Conservation (phyloP, 2,888 invertebrate species). For the Acleris laterana region DNA sequence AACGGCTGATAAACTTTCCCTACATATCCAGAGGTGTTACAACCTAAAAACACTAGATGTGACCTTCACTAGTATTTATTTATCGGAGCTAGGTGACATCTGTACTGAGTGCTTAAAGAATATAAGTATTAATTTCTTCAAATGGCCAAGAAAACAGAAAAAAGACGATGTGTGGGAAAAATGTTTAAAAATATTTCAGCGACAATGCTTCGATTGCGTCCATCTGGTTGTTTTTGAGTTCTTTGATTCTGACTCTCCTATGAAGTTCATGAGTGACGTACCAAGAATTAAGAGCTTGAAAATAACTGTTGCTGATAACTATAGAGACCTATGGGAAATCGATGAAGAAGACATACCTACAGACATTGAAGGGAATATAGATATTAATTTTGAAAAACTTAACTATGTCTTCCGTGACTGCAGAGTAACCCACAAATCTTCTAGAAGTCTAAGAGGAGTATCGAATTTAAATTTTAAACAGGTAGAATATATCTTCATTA, state of each 20-base stretch:
- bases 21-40: conserved; percentile 43
- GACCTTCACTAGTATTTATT: conserved; percentile 54
- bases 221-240: conserved; percentile 55
- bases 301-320: conserved; percentile 53
- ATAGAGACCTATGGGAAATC: conserved; percentile 46
- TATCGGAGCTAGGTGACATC: conserved; percentile 49
- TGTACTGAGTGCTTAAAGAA: conserved; percentile 49
- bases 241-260: conserved; percentile 46
- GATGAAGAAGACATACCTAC: conserved; percentile 38
- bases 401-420: conserved; percentile 50
- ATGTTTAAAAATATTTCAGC: conserved; percentile 45
- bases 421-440: conserved; percentile 48
- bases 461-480: conserved; percentile 48
- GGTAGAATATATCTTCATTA: conserved; percentile 55
- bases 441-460: conserved; percentile 47
- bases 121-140: conserved; percentile 54
- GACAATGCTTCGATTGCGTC: conserved; percentile 45
- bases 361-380: conserved; percentile 31
- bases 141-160: conserved; percentile 42
- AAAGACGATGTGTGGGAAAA: conserved; percentile 42
- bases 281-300: conserved; percentile 46
- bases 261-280: conserved; percentile 48
- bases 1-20: conserved; percentile 44
- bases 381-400: conserved; percentile 43
- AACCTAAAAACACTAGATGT: conserved; percentile 51